phyloP scores from a whole-genome alignment of 2,113 vertebrate genomes.

The Xenopus borealis region DNA sequence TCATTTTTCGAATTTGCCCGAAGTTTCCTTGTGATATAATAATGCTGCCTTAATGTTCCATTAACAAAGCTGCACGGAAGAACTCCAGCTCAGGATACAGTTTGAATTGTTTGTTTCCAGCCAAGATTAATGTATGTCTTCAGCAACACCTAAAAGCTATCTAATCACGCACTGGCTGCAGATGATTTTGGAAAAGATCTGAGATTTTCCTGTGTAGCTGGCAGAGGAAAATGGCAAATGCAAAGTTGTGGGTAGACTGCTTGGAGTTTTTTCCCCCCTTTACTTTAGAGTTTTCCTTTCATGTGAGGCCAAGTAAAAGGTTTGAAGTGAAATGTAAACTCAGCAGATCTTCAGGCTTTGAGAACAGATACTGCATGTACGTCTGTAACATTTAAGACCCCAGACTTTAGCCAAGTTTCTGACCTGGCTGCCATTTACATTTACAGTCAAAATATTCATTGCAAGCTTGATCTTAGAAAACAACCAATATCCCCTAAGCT shows the following conservation, averaged over 20 bases:
- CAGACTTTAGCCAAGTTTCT: background rate
- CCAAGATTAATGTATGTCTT: background rate
- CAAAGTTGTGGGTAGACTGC: constrained; percentile 53
- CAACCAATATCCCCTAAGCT: no score
- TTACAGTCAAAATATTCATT: background rate
- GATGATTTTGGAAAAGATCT: constrained; percentile 9
- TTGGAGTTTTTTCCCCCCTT: constrained; percentile 47
- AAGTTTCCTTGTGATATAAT: no score
- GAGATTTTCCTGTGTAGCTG: constrained; percentile 40
- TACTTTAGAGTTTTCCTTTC: constrained; percentile 61
- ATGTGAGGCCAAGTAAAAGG: constrained; percentile 67
- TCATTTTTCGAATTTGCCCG: no score
- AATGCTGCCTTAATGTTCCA: no score
- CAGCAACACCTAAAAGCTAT: background rate
- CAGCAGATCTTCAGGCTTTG: background rate
- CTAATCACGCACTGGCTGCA: constrained; percentile 2
- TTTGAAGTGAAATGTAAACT: constrained; percentile 60
- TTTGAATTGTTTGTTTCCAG: no score
- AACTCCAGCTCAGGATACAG: no score
- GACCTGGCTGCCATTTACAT: constrained; percentile 3
- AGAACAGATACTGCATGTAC: constrained; percentile 12
- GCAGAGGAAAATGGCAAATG: constrained; percentile 54
- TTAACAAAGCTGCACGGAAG: no score
- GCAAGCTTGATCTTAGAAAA: background rate
- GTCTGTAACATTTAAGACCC: no score